phyloP scores from a whole-genome alignment of 92 coral and sea anemone genomes.

The Porites lobata region DNA sequence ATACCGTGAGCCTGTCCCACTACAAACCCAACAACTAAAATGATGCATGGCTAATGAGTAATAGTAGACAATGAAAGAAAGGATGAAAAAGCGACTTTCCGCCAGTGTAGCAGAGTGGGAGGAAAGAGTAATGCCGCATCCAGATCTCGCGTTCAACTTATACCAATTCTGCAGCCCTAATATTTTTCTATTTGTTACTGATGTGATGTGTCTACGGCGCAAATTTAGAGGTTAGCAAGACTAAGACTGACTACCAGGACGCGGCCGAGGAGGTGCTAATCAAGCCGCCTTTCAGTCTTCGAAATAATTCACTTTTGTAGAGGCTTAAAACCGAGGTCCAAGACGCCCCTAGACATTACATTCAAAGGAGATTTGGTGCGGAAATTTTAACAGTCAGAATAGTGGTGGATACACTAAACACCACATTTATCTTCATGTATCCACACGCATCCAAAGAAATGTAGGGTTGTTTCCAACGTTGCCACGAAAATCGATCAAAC shows the following conservation, averaged over 20 bases:
- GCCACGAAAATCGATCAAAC: too few species aligned
- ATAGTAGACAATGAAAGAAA: neutral
- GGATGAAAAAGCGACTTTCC: neutral
- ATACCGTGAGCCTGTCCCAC: too few species aligned
- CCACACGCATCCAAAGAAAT: too few species aligned
- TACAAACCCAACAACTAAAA: neutral
- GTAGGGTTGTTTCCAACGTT: too few species aligned
- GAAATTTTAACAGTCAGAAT: neutral
- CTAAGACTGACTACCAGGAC: neutral
- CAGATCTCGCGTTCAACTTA: neutral
- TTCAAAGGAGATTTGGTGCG: neutral
- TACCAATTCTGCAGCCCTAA: neutral
- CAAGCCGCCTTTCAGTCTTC: too few species aligned
- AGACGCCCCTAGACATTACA: neutral
- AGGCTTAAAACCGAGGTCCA: neutral
- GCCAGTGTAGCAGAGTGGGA: neutral
- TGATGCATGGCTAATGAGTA: neutral
- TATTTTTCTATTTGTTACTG: neutral
- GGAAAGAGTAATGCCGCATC: neutral
- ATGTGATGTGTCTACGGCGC: neutral
- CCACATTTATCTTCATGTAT: neutral
- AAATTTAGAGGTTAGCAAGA: neutral
- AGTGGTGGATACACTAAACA: neutral
- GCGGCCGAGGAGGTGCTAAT: neutral
- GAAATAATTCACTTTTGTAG: too few species aligned